A percentile compares a stretch with the other conserved stretches of the same genome.
These are phyloP conservation scores for Knipowitschia caucasica DNA, from an alignment of 2,797 vertebrate species.

Conservation along the genomic window DNA sequence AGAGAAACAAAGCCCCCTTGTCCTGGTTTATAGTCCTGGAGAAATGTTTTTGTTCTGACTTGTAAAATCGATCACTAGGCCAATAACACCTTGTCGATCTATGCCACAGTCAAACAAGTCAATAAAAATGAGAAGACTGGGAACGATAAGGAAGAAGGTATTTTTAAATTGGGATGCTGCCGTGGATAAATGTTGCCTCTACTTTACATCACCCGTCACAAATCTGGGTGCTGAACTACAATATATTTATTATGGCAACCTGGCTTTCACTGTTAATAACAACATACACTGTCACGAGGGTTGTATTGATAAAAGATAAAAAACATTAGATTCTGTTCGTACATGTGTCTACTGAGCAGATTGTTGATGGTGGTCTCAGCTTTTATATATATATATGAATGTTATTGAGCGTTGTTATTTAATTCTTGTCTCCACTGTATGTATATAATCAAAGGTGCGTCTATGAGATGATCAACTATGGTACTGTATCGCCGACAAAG, in stretches of 20 bases:
- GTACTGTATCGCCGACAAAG: conserved; percentile 78
- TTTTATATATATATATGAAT: conserved; percentile 78
- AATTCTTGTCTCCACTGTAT: conserved; percentile 81
- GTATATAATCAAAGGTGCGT: conserved; percentile 76
- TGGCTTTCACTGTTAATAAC: conserved; percentile 26
- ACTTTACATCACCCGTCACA: neutral
- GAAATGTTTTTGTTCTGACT: too few species aligned
- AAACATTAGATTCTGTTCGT: conserved; percentile 52
- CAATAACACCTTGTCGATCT: too few species aligned
- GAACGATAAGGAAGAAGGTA: too few species aligned
- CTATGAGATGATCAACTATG: conserved; percentile 75
- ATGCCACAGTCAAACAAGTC: too few species aligned
- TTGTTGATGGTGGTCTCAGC: conserved; percentile 67
- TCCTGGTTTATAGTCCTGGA: too few species aligned
- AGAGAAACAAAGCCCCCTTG: too few species aligned
- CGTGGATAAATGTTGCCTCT: neutral
- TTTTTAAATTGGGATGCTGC: too few species aligned
- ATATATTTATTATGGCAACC: conserved; percentile 11
- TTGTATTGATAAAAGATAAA: conserved; percentile 25
- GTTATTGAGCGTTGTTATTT: conserved; percentile 82
- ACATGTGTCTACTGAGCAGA: conserved; percentile 71
- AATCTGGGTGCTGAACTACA: conserved; percentile 6
- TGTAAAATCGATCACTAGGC: too few species aligned
- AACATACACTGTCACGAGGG: conserved; percentile 41
- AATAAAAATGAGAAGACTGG: too few species aligned